Evolutionary conservation across 2,797 vertebrate species (phyloP).

Genomic region (Cirrhinus molitorella): DNA sequence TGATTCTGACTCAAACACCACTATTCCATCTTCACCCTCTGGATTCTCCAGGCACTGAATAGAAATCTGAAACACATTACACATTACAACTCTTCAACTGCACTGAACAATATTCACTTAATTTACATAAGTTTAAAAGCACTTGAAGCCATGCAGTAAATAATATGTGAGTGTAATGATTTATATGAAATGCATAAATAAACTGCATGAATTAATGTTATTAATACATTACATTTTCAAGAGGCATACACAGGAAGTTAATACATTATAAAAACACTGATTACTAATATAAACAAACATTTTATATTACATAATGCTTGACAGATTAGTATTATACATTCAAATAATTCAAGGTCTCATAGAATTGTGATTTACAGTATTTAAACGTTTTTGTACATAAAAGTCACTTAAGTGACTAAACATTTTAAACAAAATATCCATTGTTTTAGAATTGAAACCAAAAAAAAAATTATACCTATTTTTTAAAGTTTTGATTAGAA

Average conservation of each 20-base stretch:
- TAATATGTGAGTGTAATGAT: too few species aligned
- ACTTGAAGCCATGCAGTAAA: too few species aligned
- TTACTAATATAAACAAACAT: too few species aligned
- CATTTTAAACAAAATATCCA: not conserved
- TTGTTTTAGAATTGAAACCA: not conserved
- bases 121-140: too few species aligned
- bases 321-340: too few species aligned
- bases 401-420: not conserved
- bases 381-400: too few species aligned
- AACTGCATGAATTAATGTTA: not conserved
- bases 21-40: conserved; percentile 10
- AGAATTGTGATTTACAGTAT: too few species aligned
- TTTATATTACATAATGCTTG: too few species aligned
- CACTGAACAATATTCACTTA: not conserved
- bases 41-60: not conserved
- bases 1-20: not conserved
- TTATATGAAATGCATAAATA: not conserved
- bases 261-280: not conserved
- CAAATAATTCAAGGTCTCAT: too few species aligned
- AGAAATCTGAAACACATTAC: conserved; percentile 5
- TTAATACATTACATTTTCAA: not conserved
- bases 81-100: not conserved
- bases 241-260: not conserved
- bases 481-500: not conserved
- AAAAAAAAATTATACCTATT: not conserved